Conservation (phyloP, 2,797 vertebrate species). For the Sebastiscus albofasciatus region DNA sequence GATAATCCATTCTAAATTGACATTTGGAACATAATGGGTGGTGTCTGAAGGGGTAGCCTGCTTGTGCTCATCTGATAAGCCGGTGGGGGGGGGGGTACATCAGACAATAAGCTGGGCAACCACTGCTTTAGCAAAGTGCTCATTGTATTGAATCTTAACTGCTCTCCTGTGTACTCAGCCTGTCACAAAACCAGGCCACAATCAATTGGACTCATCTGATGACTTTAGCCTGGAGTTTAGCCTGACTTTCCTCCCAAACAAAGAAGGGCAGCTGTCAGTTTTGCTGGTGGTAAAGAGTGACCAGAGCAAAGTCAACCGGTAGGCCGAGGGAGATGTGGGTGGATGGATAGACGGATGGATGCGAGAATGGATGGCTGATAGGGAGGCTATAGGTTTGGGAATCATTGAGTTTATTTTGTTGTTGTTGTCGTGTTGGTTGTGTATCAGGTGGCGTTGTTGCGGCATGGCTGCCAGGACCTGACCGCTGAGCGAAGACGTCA, state of each 20-base stretch:
- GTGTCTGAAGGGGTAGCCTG: neutral
- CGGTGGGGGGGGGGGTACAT: neutral
- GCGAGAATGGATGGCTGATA: slow-evolving; percentile 44
- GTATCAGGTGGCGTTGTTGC: slow-evolving; percentile 82
- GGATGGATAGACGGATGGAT: slow-evolving; percentile 12
- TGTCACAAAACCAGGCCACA: slow-evolving; percentile 59
- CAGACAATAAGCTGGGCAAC: neutral
- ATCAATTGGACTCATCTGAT: slow-evolving; percentile 61
- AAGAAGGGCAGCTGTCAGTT: slow-evolving; percentile 69
- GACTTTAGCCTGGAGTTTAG: slow-evolving; percentile 69
- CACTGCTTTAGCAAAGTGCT: neutral
- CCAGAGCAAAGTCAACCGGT: slow-evolving; percentile 79
- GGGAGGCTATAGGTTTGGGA: slow-evolving; percentile 57
- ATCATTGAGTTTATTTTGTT: slow-evolving; percentile 61
- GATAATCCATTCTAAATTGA: neutral
- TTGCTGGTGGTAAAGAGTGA: slow-evolving; percentile 75
- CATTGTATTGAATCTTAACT: slow-evolving; percentile 10
- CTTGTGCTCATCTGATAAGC: neutral
- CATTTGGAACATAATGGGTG: neutral
- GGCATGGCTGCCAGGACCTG: slow-evolving; percentile 79
- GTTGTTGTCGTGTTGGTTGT: slow-evolving; percentile 64
- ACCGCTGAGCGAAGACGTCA: slow-evolving; percentile 76
- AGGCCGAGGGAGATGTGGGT: slow-evolving; percentile 38
- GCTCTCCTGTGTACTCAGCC: slow-evolving; percentile 24
- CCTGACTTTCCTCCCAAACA: slow-evolving; percentile 59